Evolutionary conservation across 2,888 invertebrate species (phyloP), one percentile per base, ranked within the genome.

Genomic region (Polydrusus pterygomalis): DNA sequence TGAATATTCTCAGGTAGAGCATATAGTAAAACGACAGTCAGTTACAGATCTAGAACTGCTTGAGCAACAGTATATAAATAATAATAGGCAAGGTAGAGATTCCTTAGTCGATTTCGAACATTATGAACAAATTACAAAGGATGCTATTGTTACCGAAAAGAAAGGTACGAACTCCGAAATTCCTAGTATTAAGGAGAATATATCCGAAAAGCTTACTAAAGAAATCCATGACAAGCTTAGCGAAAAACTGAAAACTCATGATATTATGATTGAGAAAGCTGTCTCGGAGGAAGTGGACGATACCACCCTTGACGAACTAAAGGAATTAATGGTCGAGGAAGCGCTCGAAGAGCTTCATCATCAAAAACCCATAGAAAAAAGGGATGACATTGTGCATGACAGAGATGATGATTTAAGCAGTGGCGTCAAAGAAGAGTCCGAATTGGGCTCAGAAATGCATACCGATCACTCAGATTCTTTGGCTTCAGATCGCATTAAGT

Each of bases 381-480:
- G 15, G 5, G 30, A n/a, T 34, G 56, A 64, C 47, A 64, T 17
- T 34, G n/a, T 40, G 2, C 47, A 65, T 13, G 87, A 88, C 77
- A 86, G 84, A 81, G 88, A 88, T 62, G 88, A 88, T 62, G 87
- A 88, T 58, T 87, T 87, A 78, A 77, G 85, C 2, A 86, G 86
- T 73, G 84, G 85, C 49, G 80, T 83, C 0, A 81, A 82, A 62
- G 87, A 87, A 64, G 87, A 87, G 82, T 87, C 87, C 0, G 87
- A 87, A 78, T 51, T 76, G 10, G 85, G 85, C 8, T 87, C 87
- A n/a, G 87, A 87, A 82, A 84, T 86, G 56, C 86, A 87, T 68
- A 85, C 85, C 80, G 87, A 87, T 75, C 86, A 85, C 72, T 86
- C 87, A 0, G 86, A 86, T 80, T 86, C 87, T 3, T 74, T 81